Evolutionary conservation across 2,888 invertebrate species (phyloP).

Genomic region (Drosophila setosimentum): DNA sequence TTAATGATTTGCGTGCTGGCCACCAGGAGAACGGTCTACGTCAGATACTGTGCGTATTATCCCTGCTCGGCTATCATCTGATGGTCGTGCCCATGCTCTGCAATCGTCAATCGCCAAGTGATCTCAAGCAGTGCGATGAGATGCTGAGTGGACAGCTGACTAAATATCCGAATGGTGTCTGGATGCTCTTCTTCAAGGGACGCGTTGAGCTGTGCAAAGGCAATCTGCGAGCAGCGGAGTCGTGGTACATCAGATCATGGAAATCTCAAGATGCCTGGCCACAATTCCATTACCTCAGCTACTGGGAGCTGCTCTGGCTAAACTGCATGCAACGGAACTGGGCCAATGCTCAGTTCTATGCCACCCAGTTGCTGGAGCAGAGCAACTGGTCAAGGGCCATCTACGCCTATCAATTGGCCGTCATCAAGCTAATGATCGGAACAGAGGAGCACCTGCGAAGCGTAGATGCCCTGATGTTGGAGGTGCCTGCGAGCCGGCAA

Average conservation of each 20-base stretch:
- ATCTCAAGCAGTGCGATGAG: constrained; percentile 90
- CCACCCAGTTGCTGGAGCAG: constrained; percentile 89
- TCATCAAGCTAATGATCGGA: constrained; percentile 90
- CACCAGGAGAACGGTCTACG: constrained; percentile 91
- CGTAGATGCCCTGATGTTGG: constrained; percentile 88
- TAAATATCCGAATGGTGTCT: constrained; percentile 93
- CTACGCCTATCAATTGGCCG: constrained; percentile 95
- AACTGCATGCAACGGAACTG: constrained; percentile 88
- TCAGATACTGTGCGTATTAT: constrained; percentile 94
- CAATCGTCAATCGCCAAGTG: constrained; percentile 91
- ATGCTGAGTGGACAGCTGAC: constrained; percentile 90
- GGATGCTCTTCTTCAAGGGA: constrained; percentile 96
- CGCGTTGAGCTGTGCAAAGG: constrained; percentile 93
- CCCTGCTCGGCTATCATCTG: constrained; percentile 93
- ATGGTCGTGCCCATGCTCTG: constrained; percentile 94
- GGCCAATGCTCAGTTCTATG: constrained; percentile 91
- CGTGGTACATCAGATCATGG: constrained; percentile 93
- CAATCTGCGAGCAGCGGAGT: constrained; percentile 89
- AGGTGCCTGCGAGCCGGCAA: constrained; percentile 93
- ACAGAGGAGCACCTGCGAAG: constrained; percentile 62
- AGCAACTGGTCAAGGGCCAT: constrained; percentile 97
- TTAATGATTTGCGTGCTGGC: constrained; percentile 91
- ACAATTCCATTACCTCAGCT: constrained; percentile 96
- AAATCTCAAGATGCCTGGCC: constrained; percentile 93
- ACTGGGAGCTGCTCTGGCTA: constrained; percentile 97